Evolutionary conservation across 2,113 vertebrate species (phyloP).

Genomic region (Corydoras sp.): DNA sequence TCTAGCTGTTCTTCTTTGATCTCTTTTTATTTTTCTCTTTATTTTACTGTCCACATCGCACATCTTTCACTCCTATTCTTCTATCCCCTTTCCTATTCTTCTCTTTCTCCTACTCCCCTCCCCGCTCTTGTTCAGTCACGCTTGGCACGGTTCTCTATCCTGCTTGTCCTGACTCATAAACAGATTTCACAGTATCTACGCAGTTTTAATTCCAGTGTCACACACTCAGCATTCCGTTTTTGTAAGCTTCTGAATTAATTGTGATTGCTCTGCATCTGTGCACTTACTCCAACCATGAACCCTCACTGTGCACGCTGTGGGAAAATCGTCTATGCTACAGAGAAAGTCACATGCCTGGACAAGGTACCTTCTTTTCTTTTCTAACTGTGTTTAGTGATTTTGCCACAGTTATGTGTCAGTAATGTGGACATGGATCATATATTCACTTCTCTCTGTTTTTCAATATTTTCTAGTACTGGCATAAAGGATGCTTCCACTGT

Average conservation of each 20-base stretch:
- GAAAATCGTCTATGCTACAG: constrained; percentile 48
- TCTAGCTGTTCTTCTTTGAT: no score
- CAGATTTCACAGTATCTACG: constrained; percentile 11
- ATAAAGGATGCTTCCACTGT: constrained; percentile 98
- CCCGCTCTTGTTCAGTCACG: not conserved
- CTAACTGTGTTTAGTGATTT: not conserved
- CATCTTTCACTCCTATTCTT: no score
- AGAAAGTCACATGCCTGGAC: constrained; percentile 49
- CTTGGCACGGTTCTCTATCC: not conserved
- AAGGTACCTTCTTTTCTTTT: constrained; percentile 30
- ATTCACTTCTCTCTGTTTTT: not conserved
- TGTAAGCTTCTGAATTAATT: not conserved
- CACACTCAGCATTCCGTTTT: not conserved
- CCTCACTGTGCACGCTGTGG: constrained; percentile 48
- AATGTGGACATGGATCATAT: no score
- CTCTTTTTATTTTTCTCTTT: no score
- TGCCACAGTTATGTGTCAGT: no score
- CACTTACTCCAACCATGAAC: constrained; percentile 35
- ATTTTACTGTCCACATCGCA: no score
- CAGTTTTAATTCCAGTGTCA: constrained; percentile 12
- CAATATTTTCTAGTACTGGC: constrained; percentile 81
- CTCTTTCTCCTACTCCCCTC: not conserved
- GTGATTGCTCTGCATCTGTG: not conserved
- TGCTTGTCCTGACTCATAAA: constrained; percentile 3
- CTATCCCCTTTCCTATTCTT: no score